Percentiles rank a stretch among this genome's conserved stretches.
phyloP scores from a whole-genome alignment of 2,888 invertebrate species.

The Lasioglossum marginatum region DNA sequence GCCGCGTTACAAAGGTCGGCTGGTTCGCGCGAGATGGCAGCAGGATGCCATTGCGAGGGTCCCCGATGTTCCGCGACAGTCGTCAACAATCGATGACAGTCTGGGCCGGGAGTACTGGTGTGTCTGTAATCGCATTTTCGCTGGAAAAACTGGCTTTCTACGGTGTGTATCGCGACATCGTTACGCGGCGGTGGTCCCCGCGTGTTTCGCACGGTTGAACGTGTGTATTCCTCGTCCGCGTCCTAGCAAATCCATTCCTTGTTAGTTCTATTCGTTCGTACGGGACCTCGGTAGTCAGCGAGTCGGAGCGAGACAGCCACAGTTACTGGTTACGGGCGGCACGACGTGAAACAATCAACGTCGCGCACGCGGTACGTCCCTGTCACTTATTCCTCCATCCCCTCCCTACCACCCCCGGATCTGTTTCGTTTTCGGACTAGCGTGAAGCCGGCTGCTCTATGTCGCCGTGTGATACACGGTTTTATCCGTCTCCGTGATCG shows the following conservation, averaged over 20 bases:
- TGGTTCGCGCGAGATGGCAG: constrained; percentile 40
- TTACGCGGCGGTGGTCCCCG: constrained; percentile 2
- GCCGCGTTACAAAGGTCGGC: not conserved
- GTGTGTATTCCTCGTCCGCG: constrained; percentile 29
- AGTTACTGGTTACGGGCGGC: constrained; percentile 22
- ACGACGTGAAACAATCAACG: constrained; percentile 39
- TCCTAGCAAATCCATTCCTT: constrained; percentile 40
- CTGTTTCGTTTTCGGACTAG: not conserved
- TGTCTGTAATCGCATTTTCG: constrained; percentile 58
- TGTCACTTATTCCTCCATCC: constrained; percentile 34
- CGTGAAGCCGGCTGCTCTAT: constrained; percentile 49
- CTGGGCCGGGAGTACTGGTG: constrained; percentile 60
- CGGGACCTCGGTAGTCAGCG: constrained; percentile 17
- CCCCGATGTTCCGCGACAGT: constrained; percentile 44
- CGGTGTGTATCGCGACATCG: not conserved
- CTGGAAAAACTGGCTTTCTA: constrained; percentile 37
- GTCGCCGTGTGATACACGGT: constrained; percentile 27
- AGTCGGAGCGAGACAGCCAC: constrained; percentile 42
- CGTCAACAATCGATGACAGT: constrained; percentile 75
- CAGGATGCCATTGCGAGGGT: not conserved
- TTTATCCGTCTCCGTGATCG: constrained; percentile 52
- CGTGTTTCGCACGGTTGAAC: not conserved
- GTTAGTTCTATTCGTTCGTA: constrained; percentile 22
- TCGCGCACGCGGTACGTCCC: constrained; percentile 60
- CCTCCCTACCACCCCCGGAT: not conserved